These are phyloP conservation scores for Portevinia maculata DNA, from an alignment of 2,888 invertebrate species.

Conservation along the genomic window DNA sequence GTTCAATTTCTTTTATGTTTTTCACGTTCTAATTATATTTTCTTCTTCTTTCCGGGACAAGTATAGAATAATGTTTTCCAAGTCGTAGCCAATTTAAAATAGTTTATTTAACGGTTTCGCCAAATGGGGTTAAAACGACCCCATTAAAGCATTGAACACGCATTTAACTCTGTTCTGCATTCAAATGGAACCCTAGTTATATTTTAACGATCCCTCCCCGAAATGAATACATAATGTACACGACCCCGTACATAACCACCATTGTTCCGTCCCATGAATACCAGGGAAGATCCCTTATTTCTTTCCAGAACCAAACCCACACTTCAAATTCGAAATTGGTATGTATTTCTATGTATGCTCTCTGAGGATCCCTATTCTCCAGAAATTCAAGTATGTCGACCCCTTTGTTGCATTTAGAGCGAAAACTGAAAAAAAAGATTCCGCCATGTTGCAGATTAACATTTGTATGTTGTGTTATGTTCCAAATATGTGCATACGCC, in stretches of 20 bases:
- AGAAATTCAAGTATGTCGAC: constrained; percentile 62
- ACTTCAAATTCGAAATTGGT: constrained; percentile 41
- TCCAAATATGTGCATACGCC: neutral
- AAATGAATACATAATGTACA: constrained; percentile 25
- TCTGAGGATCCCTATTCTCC: constrained; percentile 51
- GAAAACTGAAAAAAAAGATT: constrained; percentile 42
- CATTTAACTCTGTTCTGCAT: constrained; percentile 9
- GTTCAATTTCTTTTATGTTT: too few species aligned
- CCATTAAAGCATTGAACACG: constrained; percentile 1
- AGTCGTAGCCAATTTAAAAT: constrained; percentile 6
- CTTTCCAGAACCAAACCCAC: constrained; percentile 36
- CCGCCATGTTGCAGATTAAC: constrained; percentile 68
- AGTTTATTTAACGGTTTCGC: constrained; percentile 16
- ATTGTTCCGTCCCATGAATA: constrained; percentile 36
- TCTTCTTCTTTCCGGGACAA: too few species aligned
- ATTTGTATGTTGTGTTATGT: constrained; percentile 30
- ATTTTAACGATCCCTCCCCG: constrained; percentile 48
- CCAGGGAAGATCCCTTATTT: constrained; percentile 59
- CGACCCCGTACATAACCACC: neutral
- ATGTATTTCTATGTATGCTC: constrained; percentile 53
- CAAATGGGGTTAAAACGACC: constrained; percentile 1
- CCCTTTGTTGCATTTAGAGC: constrained; percentile 65
- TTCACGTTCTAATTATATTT: too few species aligned
- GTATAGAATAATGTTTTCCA: constrained; percentile 7
- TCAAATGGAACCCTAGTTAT: constrained; percentile 9